phyloP scores from a whole-genome alignment of 1,140 invertebrate genomes.

The Popillia japonica region DNA sequence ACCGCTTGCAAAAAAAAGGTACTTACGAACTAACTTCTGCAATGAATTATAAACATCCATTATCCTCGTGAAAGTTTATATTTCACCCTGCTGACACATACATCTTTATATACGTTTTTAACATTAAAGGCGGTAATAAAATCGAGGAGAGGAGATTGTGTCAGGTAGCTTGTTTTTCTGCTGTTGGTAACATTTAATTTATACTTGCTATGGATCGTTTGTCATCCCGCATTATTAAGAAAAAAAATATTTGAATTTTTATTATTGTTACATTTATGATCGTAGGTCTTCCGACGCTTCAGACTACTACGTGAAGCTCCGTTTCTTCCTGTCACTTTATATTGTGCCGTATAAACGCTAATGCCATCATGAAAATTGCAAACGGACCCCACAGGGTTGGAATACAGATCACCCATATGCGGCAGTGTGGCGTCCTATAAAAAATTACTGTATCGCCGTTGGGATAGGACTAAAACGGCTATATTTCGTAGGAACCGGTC shows the following conservation, averaged over 20 bases:
- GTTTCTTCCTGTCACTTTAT: neutral
- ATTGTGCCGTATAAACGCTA: slow-evolving; percentile 7
- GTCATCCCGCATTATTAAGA: too few relatives aligned
- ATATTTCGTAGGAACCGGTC: neutral
- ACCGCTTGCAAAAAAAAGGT: neutral
- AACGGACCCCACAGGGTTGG: neutral
- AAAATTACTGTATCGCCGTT: neutral
- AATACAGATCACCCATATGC: slow-evolving; percentile 7
- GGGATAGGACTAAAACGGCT: neutral
- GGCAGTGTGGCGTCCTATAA: neutral
- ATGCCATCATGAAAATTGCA: slow-evolving; percentile 12
- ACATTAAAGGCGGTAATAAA: too few relatives aligned
- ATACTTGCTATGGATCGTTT: too few relatives aligned
- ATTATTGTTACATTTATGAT: too few relatives aligned
- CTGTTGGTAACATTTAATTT: too few relatives aligned
- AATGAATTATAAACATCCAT: slow-evolving; percentile 31
- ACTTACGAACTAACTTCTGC: neutral
- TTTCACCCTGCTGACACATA: neutral
- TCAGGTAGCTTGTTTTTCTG: too few relatives aligned
- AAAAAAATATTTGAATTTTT: too few relatives aligned
- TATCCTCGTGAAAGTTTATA: slow-evolving; percentile 18
- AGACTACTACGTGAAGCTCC: too few relatives aligned
- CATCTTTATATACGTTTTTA: neutral
- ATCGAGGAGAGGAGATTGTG: too few relatives aligned
- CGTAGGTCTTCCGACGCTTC: too few relatives aligned